Conservation (phyloP, 2,888 invertebrate genomes). For the Acrocyrtus sp. region DNA sequence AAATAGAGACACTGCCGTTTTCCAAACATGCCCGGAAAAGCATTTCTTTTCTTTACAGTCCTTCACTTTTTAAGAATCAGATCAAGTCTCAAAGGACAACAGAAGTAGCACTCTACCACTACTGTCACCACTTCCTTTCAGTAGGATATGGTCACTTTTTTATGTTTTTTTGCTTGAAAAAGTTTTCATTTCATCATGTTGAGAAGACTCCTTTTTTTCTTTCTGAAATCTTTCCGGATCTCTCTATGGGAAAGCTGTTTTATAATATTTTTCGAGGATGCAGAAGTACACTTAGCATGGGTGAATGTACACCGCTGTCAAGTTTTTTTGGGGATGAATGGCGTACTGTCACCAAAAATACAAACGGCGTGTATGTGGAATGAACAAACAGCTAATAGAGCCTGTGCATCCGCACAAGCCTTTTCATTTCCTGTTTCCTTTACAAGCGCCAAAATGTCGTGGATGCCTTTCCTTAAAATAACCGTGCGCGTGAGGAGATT, state of each 20-base stretch:
- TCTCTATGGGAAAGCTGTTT: too few species aligned
- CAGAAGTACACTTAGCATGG: too few species aligned
- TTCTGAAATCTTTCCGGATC: too few species aligned
- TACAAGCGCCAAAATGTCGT: slow-evolving; percentile 23
- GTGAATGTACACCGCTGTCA: slow-evolving; percentile 9
- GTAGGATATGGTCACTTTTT: slow-evolving; percentile 35
- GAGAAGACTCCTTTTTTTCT: slow-evolving; percentile 1
- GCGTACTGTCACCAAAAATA: slow-evolving; percentile 10
- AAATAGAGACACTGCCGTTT: too few species aligned
- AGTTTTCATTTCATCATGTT: slow-evolving; percentile 27
- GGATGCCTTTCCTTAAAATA: slow-evolving; percentile 4
- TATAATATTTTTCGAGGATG: too few species aligned
- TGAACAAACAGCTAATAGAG: not conserved
- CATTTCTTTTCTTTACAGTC: too few species aligned
- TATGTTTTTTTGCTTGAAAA: slow-evolving; percentile 1
- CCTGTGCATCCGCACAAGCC: not conserved
- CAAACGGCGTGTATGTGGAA: slow-evolving; percentile 1
- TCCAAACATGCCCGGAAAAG: too few species aligned
- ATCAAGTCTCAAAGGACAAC: slow-evolving; percentile 29
- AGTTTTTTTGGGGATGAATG: slow-evolving; percentile 7
- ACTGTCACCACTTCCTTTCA: not conserved
- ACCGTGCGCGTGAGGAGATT: not conserved
- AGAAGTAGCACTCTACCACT: slow-evolving; percentile 13
- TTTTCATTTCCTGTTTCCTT: slow-evolving; percentile 34
- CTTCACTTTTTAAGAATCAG: too few species aligned